Evolutionary conservation across 2,113 vertebrate genomes (phyloP).

Genomic region (Hystrix brachyura): DNA sequence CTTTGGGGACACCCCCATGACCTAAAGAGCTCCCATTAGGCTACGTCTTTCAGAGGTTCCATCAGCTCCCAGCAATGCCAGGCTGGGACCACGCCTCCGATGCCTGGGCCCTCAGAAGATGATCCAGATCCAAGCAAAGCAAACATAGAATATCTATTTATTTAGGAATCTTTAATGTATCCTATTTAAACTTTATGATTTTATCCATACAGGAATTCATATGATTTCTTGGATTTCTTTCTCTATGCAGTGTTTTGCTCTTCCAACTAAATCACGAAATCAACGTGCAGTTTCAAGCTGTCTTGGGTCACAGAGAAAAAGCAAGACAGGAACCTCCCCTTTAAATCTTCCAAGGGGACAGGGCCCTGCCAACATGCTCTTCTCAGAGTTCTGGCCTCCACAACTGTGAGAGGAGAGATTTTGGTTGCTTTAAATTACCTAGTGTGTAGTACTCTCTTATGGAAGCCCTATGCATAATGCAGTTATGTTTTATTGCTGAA

Average conservation of each 20-base stretch:
- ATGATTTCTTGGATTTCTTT: constrained; percentile 1
- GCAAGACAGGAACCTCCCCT: neutral
- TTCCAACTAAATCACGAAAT: neutral
- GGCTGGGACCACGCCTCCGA: neutral
- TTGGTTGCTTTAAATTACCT: neutral
- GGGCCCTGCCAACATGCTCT: neutral
- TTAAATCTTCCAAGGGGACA: neutral
- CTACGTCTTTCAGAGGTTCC: neutral
- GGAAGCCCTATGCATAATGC: no score
- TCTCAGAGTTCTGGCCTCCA: neutral
- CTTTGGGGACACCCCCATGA: neutral
- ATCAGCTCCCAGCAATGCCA: neutral
- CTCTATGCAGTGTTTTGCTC: neutral
- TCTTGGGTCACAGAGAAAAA: neutral
- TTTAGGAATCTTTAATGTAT: neutral
- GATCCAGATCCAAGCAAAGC: neutral
- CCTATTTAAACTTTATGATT: neutral
- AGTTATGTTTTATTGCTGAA: neutral
- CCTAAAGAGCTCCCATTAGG: neutral
- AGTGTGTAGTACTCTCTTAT: neutral
- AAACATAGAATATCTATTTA: neutral
- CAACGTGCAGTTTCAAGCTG: neutral
- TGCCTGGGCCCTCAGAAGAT: neutral
- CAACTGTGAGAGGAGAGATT: neutral
- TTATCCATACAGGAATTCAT: neutral